A percentile compares a stretch with the other conserved stretches of the same genome.
These are phyloP conservation scores for Nomia melanderi DNA, from an alignment of 1,140 invertebrate genomes.

Conservation along the genomic window DNA sequence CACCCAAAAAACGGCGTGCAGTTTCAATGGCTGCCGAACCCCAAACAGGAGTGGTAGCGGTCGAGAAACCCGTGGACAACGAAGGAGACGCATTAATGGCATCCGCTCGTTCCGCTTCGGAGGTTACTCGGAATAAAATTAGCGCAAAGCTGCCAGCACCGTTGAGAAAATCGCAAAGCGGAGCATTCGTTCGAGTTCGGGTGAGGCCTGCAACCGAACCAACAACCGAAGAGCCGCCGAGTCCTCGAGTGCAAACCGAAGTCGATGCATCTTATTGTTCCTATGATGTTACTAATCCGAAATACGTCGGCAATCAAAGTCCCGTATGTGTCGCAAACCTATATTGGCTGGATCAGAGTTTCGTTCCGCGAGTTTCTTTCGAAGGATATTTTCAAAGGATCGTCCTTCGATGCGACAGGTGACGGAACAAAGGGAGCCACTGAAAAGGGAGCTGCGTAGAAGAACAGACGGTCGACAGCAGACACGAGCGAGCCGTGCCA, in stretches of 20 bases:
- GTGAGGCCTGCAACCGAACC: constrained; percentile 74
- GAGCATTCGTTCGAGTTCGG: constrained; percentile 76
- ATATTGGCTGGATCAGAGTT: not conserved
- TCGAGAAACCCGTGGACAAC: constrained; percentile 79
- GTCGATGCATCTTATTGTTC: constrained; percentile 83
- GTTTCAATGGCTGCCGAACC: constrained; percentile 82
- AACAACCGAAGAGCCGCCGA: constrained; percentile 79
- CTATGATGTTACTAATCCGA: constrained; percentile 77
- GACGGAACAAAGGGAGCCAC: constrained; percentile 77
- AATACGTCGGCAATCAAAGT: constrained; percentile 78
- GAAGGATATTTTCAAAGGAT: not conserved
- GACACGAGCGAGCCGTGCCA: constrained; percentile 73
- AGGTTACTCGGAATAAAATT: constrained; percentile 73
- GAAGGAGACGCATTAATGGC: constrained; percentile 82
- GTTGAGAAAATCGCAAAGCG: constrained; percentile 76
- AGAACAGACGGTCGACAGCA: constrained; percentile 73
- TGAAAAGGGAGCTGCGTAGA: constrained; percentile 78
- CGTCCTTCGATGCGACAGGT: constrained; percentile 58
- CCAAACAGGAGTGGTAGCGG: constrained; percentile 69
- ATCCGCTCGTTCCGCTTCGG: constrained; percentile 79
- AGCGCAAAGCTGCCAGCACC: constrained; percentile 72
- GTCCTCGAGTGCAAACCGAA: constrained; percentile 82
- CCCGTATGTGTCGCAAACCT: constrained; percentile 66
- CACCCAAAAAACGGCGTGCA: constrained; percentile 82
- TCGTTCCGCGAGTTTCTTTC: too few relatives aligned